Evolutionary conservation across 64 coral and sea anemone species (phyloP).

Genomic region (Porites australiensis): DNA sequence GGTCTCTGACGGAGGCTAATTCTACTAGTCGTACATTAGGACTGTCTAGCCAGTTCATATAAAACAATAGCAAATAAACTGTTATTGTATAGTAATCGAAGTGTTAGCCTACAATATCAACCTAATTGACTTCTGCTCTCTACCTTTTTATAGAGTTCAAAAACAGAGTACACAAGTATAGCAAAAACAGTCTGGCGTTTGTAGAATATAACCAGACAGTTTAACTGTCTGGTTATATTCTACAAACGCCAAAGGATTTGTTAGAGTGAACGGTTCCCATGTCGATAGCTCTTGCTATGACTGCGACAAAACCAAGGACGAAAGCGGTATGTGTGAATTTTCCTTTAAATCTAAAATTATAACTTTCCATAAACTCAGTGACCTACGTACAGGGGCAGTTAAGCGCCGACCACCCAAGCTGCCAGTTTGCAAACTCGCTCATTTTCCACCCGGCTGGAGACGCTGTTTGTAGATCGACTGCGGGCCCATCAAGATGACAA

Average conservation of each 20-base stretch:
- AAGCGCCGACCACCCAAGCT: slow-evolving; percentile 1
- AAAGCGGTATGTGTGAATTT: neutral
- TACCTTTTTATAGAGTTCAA: neutral
- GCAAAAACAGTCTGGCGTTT: neutral
- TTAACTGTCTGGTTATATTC: neutral
- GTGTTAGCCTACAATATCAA: slow-evolving; percentile 6
- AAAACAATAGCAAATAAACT: slow-evolving; percentile 45
- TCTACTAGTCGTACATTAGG: neutral
- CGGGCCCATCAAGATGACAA: no score
- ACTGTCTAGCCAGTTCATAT: slow-evolving; percentile 47
- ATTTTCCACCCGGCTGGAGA: neutral
- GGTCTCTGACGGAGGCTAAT: neutral
- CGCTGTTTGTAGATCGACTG: no score
- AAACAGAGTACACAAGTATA: neutral
- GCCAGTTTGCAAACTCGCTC: neutral
- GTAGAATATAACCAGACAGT: neutral
- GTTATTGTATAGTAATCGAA: slow-evolving; percentile 11
- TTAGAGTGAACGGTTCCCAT: neutral
- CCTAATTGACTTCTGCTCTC: neutral
- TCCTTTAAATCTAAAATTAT: slow-evolving; percentile 3
- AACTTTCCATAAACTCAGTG: neutral
- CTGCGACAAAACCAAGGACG: neutral
- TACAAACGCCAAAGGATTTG: neutral
- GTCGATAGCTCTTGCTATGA: neutral
- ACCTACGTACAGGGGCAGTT: neutral